Evolutionary conservation across 2,113 vertebrate species (phyloP), one percentile per base, ranked within the genome.

Genomic region (Origma solitaria): DNA sequence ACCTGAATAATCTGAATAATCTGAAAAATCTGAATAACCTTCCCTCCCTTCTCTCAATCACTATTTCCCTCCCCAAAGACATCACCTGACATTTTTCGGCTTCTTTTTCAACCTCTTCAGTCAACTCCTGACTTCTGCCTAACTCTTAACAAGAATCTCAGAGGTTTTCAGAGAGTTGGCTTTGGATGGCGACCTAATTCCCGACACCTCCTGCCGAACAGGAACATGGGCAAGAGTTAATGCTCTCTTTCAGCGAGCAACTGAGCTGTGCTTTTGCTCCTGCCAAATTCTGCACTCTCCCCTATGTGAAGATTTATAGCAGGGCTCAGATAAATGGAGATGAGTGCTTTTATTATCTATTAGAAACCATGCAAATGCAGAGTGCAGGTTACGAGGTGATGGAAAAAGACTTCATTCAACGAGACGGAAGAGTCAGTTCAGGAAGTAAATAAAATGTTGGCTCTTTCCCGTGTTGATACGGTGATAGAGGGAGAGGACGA

Each of bases 361-460:
- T 42, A 64, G 76, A 83, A 93, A 47, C 54, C 64, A 78, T 64
- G 53, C 85, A 94, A 93, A 94, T 77, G 33, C 44, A 66, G 61
- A 60, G 51, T 15, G 31, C 18, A 38, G 80, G 79, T 81, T 92
- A 75, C 10, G 18, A 93, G 51, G 73, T 75, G 76, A 75, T 75
- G 35, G 64, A 28, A 53, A 91, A 92, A 86, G 40, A 3, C 23
- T 75, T 90, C 38, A 35, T 85, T 91, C 61, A 88, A 47, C 1
- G 2, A 70, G 51, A 40, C 11, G 66, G 75, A 93, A 73, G n/a
- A 68, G 49, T 18, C 44, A 31, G 27, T 51, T 88, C 0, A 2
- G 50, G 90, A 71, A 81, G 69, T 88, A 92, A 94, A 86, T 90
- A 94, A 90, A 85, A 84, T 51, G 38, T 60, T 73, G 64, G 64